Evolutionary conservation across 2,888 invertebrate species (phyloP), one percentile per base, ranked within the genome.

Genomic region (Halictus quadricinctus): DNA sequence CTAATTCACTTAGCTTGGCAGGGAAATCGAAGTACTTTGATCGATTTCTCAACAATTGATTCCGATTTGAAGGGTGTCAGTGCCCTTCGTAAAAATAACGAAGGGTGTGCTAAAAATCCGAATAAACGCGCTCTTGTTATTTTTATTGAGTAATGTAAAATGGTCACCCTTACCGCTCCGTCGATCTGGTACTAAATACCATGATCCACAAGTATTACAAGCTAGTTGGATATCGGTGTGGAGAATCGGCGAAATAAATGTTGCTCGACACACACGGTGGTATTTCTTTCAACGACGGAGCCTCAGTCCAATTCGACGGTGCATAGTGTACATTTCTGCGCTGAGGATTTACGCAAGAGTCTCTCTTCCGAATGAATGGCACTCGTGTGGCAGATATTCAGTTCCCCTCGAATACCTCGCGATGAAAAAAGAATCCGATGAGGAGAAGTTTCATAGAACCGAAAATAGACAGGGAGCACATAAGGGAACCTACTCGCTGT

Each of bases 311-410:
- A 76, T 79, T 76, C 46, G 77, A 74, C 73, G 70, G 46, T 46
- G 36, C 25, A 72, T 50, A 60, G 69, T 85, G 60, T 76, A 81
- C 80, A 81, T 85, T 86, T 76, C 79, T 78, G 60, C 29, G 70
- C 79, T 43, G 75, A 74, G 76, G 81, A 86, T 84, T 84, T 79
- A 80, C 81, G 72, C 81, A 75, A 78, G 77, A 80, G 81, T 76
- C 83, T 79, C 79, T 76, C 79, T 64, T 21, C 72, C 87, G 81
- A 87, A 84, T 86, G 87, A 84, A 81, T 79, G 84, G 74, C 73
- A 75, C 79, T 86, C 81, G 75, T 80, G 84, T 69, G 84, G 87
- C 76, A 76, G 85, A 85, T 87, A 87, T 87, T 87, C 87, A 87
- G 87, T 80, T 85, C 81, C 79, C 78, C 80, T 87, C 82, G 85